A percentile compares a stretch with the other conserved stretches of the same genome.
Conservation (phyloP, 2,113 vertebrate genomes). For the Catharus bicknelli region DNA sequence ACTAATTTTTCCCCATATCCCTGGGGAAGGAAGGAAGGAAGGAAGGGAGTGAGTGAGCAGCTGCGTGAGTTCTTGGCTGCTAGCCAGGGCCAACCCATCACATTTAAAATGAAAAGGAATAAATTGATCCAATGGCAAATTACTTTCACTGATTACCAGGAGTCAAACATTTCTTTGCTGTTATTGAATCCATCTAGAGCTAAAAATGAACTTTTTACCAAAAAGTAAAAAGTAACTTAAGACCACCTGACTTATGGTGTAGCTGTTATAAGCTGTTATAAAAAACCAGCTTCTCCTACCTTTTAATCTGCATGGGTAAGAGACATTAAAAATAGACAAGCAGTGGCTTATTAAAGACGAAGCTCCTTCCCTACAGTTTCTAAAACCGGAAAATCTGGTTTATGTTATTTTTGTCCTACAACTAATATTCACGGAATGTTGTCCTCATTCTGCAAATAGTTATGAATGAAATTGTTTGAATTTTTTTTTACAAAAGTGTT, state of each 20-base stretch:
- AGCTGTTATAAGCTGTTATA: neutral
- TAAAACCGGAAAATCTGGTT: neutral
- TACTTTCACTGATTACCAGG: neutral
- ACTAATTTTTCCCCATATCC: neutral
- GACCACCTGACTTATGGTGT: neutral
- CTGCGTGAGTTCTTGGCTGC: neutral
- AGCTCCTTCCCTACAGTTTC: neutral
- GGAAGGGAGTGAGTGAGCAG: neutral
- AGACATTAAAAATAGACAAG: neutral
- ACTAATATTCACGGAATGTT: neutral
- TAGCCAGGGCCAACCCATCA: neutral
- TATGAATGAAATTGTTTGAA: neutral
- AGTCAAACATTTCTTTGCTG: neutral
- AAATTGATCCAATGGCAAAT: neutral
- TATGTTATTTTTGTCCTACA: neutral
- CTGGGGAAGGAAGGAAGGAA: neutral
- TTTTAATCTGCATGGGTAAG: neutral
- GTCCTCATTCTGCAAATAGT: neutral
- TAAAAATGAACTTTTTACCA: neutral
- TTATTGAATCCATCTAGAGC: neutral
- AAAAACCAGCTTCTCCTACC: neutral
- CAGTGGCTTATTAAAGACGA: neutral
- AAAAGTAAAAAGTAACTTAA: neutral
- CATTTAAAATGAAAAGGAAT: neutral
- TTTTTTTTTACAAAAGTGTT: neutral